phyloP scores from a whole-genome alignment of 2,888 invertebrate genomes.

The Orthosia incerta region DNA sequence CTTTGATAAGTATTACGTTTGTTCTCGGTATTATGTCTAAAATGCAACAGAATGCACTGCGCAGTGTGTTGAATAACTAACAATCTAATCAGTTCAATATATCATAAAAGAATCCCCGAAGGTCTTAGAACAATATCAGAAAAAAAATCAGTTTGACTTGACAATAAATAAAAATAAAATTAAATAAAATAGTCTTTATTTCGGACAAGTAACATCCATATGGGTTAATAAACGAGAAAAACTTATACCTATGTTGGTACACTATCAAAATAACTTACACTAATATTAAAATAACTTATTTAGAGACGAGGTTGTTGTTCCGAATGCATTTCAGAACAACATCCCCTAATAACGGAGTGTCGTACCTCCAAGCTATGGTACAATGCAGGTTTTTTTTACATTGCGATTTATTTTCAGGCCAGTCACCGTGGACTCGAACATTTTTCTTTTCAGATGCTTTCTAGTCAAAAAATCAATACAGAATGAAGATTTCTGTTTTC shows the following conservation, averaged over 20 bases:
- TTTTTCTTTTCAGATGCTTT: conserved; percentile 8
- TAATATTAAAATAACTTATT: too few relatives aligned
- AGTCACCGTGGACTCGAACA: background rate
- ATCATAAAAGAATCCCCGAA: background rate
- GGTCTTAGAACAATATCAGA: conserved; percentile 30
- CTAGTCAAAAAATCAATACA: background rate
- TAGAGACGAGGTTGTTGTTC: too few relatives aligned
- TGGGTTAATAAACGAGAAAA: too few relatives aligned
- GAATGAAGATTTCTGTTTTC: too few relatives aligned
- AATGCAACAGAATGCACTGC: background rate
- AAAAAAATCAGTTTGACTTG: conserved; percentile 36
- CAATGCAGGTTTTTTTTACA: conserved; percentile 11
- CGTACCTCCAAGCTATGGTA: too few relatives aligned
- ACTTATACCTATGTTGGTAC: too few relatives aligned
- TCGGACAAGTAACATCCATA: too few relatives aligned
- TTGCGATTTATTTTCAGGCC: conserved; percentile 3
- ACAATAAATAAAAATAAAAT: too few relatives aligned
- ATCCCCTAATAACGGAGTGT: too few relatives aligned
- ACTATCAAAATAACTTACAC: too few relatives aligned
- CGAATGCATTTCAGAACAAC: too few relatives aligned
- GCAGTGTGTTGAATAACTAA: background rate
- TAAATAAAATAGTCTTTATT: too few relatives aligned
- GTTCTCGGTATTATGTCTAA: conserved; percentile 1
- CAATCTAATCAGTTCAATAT: conserved; percentile 24
- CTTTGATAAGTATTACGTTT: background rate